Evolutionary conservation across 1,140 invertebrate genomes (phyloP), one percentile per base, ranked within the genome.

Genomic region (Ectropis grisescens): DNA sequence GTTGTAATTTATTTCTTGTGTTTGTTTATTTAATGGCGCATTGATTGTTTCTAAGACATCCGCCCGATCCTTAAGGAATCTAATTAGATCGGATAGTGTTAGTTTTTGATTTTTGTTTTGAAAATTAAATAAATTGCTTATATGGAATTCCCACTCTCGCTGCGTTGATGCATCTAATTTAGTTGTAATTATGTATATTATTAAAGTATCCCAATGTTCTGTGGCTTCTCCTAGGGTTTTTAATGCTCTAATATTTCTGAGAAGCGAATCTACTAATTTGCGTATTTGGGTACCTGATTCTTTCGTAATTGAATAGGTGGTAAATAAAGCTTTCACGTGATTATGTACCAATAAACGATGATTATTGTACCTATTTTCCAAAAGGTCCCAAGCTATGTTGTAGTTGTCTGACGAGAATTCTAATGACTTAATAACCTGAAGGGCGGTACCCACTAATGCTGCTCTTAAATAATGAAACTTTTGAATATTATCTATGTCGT

Each of bases 331-430:
- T n/a, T 48, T 40, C n/a, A 71, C 26, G 29, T 56, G 47, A 29
- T 47, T 52, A 11, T 59, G 37, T 5, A 58, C 26, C 2, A 66
- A 40, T 7, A 65, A 33, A 3, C 48, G 14, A 11, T 34, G 38
- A 16, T 66, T 64, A 23, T 61, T 36, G 26, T 53, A 68, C 1
- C 58, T 38, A n/a, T 57, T 35, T 9, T 36, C n/a, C 3, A 74
- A 19, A 6, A 54, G 25, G 4, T 47, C 34, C 62, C 55, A 67
- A 7, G 60, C 58, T 10, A 52, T 29, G 0, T 31, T n/a, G 44
- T 59, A 75, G 49, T 70, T 68, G 2, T 25, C 14, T 1, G 40
- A 41, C 0, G 52, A 40, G 13, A 51, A 44, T 16, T 50, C 48
- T 11, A 67, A 19, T 2, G 55, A 47, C 0, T 47, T 24, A 8